Conservation (phyloP, 1,140 invertebrate species). For the Palaemon carinicauda region DNA sequence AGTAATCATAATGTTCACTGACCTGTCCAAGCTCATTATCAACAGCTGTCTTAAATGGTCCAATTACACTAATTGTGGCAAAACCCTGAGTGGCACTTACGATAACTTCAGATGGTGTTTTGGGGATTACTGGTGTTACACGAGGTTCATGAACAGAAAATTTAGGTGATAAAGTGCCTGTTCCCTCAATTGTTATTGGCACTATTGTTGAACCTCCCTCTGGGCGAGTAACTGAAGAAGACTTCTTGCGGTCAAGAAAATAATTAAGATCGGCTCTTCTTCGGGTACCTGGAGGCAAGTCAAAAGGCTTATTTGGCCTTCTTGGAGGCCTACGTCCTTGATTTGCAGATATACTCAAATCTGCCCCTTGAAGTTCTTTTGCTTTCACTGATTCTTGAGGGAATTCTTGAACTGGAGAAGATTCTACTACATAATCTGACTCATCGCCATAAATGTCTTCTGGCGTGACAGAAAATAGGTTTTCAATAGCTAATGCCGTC, state of each 20-base stretch:
- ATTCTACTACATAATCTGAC: not conserved
- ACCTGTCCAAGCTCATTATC: slow-evolving; percentile 52
- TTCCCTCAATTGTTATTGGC: slow-evolving; percentile 57
- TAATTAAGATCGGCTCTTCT: slow-evolving; percentile 32
- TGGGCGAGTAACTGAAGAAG: not conserved
- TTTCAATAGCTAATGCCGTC: slow-evolving; percentile 27
- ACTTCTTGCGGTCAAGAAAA: slow-evolving; percentile 36
- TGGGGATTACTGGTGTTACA: not conserved
- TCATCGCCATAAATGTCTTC: not conserved
- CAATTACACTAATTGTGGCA: slow-evolving; percentile 52
- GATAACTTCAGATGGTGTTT: slow-evolving; percentile 49
- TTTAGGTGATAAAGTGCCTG: not conserved
- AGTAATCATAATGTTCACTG: slow-evolving; percentile 50
- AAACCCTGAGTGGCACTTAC: slow-evolving; percentile 55
- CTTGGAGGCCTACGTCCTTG: not conserved
- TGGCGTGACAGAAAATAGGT: slow-evolving; percentile 13
- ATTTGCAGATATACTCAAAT: too few relatives aligned
- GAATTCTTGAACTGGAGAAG: not conserved
- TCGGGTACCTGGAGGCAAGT: not conserved
- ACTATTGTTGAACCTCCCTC: slow-evolving; percentile 50
- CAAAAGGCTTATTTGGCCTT: not conserved
- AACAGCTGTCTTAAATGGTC: slow-evolving; percentile 52
- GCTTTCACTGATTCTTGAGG: too few relatives aligned
- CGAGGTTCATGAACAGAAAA: not conserved
- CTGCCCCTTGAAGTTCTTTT: too few relatives aligned